Evolutionary conservation across 2,113 vertebrate species (phyloP).

Genomic region (Callaeas wilsoni): DNA sequence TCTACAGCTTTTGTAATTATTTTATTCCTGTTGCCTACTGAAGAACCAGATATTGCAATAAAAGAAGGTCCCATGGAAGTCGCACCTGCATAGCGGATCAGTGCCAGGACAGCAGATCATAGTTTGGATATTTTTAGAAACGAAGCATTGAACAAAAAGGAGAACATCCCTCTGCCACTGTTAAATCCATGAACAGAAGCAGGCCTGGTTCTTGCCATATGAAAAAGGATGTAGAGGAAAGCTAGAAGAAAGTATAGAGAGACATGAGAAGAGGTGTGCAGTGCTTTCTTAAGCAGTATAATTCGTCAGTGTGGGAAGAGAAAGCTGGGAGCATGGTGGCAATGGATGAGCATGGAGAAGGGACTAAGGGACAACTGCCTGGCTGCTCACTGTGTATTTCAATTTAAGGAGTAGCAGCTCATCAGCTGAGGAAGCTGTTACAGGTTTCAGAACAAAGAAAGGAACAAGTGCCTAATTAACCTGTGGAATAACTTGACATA

Average conservation of each 20-base stretch:
- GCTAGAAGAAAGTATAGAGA: accelerated
- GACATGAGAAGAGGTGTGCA: not conserved
- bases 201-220: not conserved
- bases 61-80: not conserved
- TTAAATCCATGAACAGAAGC: not conserved
- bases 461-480: not conserved
- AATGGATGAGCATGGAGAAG: not conserved
- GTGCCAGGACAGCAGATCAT: not conserved
- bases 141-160: not conserved
- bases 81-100: not conserved
- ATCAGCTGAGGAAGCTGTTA: not conserved
- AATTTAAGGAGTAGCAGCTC: not conserved
- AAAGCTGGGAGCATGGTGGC: not conserved
- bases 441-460: not conserved
- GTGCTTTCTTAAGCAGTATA: not conserved
- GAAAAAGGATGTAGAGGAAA: not conserved
- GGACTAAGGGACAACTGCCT: not conserved
- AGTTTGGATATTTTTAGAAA: not conserved
- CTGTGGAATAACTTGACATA: not conserved
- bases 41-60: not conserved
- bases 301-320: not conserved
- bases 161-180: not conserved
- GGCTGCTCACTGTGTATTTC: not conserved
- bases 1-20: not conserved
- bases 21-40: not conserved